phyloP scores from a whole-genome alignment of 2,113 vertebrate genomes.

The Hemicordylus capensis region DNA sequence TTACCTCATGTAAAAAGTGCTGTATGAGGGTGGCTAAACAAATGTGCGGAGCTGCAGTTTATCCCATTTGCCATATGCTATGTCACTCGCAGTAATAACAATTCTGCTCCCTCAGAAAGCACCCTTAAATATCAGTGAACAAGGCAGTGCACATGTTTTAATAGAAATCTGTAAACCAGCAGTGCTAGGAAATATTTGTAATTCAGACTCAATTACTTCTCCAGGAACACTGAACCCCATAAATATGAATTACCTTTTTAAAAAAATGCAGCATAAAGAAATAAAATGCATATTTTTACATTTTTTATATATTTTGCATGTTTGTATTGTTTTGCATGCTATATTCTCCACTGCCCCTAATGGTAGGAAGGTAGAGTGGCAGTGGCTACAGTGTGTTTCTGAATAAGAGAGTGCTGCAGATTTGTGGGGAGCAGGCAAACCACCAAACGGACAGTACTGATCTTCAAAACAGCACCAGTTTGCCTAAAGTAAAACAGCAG shows the following conservation, averaged over 20 bases:
- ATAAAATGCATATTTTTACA: neutral
- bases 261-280: neutral
- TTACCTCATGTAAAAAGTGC: conserved; percentile 45
- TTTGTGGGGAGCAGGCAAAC: neutral
- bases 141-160: conserved; percentile 44
- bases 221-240: conserved; percentile 6
- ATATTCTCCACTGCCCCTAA: neutral
- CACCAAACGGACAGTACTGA: too few relatives aligned
- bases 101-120: conserved; percentile 50
- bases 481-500: too few relatives aligned
- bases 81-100: conserved; percentile 55
- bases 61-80: conserved; percentile 61
- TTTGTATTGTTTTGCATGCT: neutral
- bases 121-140: conserved; percentile 66
- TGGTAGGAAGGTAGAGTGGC: neutral
- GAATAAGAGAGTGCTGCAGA: too few relatives aligned
- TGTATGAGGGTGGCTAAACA: conserved; percentile 41
- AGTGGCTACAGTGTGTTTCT: neutral
- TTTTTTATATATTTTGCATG: neutral
- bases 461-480: too few relatives aligned
- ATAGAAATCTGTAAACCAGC: conserved; percentile 46
- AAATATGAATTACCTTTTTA: neutral
- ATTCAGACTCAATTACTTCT: neutral
- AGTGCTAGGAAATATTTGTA: conserved; percentile 19
- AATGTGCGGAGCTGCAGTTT: conserved; percentile 47